These are phyloP conservation scores for Athalia rosae DNA, from an alignment of 2,888 invertebrate genomes.

Conservation along the genomic window DNA sequence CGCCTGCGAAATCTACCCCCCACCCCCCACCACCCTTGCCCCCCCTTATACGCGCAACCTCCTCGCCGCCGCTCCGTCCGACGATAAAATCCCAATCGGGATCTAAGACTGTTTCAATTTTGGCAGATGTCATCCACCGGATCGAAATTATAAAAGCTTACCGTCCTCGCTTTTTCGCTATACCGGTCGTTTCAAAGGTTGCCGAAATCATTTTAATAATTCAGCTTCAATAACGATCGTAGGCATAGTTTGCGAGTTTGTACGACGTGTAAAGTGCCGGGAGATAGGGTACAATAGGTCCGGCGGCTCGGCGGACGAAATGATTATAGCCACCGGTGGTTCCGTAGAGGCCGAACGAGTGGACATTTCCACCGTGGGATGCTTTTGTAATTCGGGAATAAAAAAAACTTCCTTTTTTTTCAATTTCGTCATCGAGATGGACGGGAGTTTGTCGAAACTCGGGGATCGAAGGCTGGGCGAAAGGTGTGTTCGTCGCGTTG, in stretches of 20 bases:
- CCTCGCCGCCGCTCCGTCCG: too few relatives aligned
- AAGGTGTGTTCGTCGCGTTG: conserved; percentile 21
- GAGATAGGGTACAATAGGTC: background rate
- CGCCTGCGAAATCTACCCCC: background rate
- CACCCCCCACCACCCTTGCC: background rate
- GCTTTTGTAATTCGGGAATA: background rate
- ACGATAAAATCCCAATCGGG: too few relatives aligned
- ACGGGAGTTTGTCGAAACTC: conserved; percentile 5
- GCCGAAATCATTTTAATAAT: background rate
- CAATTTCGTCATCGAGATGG: background rate
- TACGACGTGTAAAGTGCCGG: conserved; percentile 4
- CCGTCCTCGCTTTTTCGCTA: too few relatives aligned
- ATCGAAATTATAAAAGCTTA: too few relatives aligned
- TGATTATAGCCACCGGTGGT: too few relatives aligned
- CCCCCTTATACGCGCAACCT: too few relatives aligned
- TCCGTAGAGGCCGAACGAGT: too few relatives aligned
- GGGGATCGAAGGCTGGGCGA: background rate
- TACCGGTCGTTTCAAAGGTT: too few relatives aligned
- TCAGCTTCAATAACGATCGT: background rate
- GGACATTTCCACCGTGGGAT: too few relatives aligned
- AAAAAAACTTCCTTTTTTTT: background rate
- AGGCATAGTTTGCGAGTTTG: background rate
- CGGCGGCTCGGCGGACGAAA: too few relatives aligned
- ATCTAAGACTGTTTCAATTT: too few relatives aligned
- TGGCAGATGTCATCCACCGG: too few relatives aligned